Conservation (phyloP, 2,797 vertebrate genomes). For the Emydoidea blandingii region DNA sequence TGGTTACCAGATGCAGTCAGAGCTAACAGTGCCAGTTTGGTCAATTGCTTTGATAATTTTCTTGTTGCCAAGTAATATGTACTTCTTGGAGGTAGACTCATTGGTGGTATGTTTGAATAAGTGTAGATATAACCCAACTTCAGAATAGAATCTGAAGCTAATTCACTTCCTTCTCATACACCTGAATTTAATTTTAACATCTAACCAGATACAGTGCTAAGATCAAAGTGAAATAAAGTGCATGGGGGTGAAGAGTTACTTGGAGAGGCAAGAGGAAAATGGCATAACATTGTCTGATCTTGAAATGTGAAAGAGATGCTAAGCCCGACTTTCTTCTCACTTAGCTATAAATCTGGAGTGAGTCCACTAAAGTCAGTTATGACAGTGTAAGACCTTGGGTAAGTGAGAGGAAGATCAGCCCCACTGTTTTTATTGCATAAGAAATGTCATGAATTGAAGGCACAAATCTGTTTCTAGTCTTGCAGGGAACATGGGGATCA, state of each 20-base stretch:
- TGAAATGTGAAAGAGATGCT: conserved; percentile 32
- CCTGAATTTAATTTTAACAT: conserved; percentile 71
- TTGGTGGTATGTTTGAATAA: conserved; percentile 47
- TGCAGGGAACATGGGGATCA: neutral
- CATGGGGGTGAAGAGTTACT: conserved; percentile 26
- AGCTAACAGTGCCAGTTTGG: conserved; percentile 58
- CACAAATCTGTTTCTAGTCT: neutral
- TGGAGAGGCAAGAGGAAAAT: conserved; percentile 59
- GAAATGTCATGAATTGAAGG: conserved; percentile 1
- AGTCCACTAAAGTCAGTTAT: conserved; percentile 36
- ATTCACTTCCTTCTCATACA: conserved; percentile 61
- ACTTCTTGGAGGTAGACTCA: conserved; percentile 63
- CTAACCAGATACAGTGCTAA: conserved; percentile 33
- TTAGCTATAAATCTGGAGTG: conserved; percentile 41
- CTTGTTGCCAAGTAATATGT: conserved; percentile 57
- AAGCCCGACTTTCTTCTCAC: conserved; percentile 5
- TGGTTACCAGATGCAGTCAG: conserved; percentile 60
- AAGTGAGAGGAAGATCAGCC: conserved; percentile 9
- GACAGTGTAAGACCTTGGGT: neutral
- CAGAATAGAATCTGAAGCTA: conserved; percentile 65
- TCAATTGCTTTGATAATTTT: conserved; percentile 71
- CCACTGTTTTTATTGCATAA: neutral
- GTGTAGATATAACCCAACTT: conserved; percentile 46
- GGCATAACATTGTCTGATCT: conserved; percentile 17
- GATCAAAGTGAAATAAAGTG: conserved; percentile 60